phyloP scores from a whole-genome alignment of 2,797 vertebrate genomes.

The Cryptoblepharus egeriae region DNA sequence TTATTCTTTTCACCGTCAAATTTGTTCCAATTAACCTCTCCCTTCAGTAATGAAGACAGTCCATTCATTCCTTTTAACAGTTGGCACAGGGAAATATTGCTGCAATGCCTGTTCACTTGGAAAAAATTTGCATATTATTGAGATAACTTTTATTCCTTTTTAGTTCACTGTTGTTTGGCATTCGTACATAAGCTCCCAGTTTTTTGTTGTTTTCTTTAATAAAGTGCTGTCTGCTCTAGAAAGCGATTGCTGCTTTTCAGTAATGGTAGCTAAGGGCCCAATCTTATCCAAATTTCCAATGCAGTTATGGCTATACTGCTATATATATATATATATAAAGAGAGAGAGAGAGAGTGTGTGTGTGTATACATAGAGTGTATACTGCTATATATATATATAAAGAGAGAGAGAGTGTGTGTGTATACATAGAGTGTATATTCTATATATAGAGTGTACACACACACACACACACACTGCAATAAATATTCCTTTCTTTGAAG shows the following conservation, averaged over 20 bases:
- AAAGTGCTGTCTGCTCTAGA: slow-evolving; percentile 4
- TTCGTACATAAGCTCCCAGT: not conserved
- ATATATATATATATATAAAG: too few relatives aligned
- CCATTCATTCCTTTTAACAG: slow-evolving; percentile 34
- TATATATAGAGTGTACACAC: too few relatives aligned
- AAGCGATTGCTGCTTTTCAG: not conserved
- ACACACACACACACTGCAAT: too few relatives aligned
- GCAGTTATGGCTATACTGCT: not conserved
- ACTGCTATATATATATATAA: too few relatives aligned
- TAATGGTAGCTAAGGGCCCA: not conserved
- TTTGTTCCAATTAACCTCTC: slow-evolving; percentile 43
- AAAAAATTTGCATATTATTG: slow-evolving; percentile 22
- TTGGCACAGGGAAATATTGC: slow-evolving; percentile 23
- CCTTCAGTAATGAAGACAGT: slow-evolving; percentile 18
- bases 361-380: too few relatives aligned
- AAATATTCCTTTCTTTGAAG: too few relatives aligned
- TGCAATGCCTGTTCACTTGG: slow-evolving; percentile 13
- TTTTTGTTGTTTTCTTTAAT: too few relatives aligned
- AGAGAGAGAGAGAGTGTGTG: too few relatives aligned
- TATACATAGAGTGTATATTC: too few relatives aligned
- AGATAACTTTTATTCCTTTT: slow-evolving; percentile 27
- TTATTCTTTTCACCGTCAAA: slow-evolving; percentile 24
- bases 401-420: too few relatives aligned
- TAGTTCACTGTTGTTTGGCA: slow-evolving; percentile 12
- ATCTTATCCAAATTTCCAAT: too few relatives aligned